Conservation (phyloP, 2,113 vertebrate genomes). For the Chunga burmeisteri region DNA sequence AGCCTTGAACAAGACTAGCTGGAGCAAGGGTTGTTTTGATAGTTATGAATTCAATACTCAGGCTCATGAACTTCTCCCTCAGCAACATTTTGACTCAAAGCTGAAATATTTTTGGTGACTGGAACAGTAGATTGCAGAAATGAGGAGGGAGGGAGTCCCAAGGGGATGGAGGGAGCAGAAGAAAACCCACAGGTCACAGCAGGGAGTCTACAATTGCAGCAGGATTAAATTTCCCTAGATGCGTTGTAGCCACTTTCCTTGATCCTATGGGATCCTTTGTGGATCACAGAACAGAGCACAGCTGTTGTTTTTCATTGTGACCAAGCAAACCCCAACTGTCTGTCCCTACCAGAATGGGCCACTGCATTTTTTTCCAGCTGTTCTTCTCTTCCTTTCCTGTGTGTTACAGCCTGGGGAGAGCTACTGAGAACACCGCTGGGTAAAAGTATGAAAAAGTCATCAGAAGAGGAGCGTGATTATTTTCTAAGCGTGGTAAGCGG, state of each 20-base stretch:
- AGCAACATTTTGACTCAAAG: neutral
- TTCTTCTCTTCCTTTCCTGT: neutral
- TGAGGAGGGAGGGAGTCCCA: neutral
- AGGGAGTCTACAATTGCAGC: neutral
- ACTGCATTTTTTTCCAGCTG: neutral
- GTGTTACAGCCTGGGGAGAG: neutral
- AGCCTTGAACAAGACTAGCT: neutral
- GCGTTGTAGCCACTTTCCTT: neutral
- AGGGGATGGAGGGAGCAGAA: neutral
- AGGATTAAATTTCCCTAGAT: neutral
- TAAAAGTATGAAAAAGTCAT: neutral
- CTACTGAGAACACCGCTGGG: neutral
- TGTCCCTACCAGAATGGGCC: neutral
- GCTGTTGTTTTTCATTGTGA: neutral
- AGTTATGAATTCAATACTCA: neutral
- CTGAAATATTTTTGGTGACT: neutral
- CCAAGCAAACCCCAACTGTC: neutral
- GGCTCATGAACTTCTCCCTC: neutral
- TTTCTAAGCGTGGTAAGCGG: neutral
- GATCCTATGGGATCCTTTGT: neutral
- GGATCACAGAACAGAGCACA: neutral
- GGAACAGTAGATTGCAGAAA: neutral
- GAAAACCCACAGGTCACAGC: neutral
- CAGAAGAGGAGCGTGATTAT: neutral
- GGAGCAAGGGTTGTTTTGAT: neutral